These are phyloP conservation scores for Abramis brama DNA, from an alignment of 2,113 vertebrate species.

Conservation along the genomic window DNA sequence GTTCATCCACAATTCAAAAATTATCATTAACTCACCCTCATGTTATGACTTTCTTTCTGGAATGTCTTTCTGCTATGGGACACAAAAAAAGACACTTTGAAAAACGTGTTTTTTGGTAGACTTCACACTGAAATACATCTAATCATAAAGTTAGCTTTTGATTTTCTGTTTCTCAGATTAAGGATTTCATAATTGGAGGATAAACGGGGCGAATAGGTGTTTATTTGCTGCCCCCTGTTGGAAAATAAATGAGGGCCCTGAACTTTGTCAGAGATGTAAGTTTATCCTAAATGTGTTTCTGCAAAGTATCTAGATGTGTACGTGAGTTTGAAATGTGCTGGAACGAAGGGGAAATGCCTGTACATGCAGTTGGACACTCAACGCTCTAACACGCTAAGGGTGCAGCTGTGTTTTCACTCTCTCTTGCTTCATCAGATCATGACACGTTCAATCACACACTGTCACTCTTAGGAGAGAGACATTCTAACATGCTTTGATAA, in stretches of 20 bases:
- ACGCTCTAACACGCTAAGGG: neutral
- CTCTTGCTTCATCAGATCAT: constrained; percentile 34
- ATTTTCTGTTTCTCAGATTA: neutral
- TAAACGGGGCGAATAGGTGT: constrained; percentile 4
- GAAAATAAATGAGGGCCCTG: neutral
- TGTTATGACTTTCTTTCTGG: no score
- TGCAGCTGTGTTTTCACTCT: neutral
- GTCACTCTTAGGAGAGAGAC: neutral
- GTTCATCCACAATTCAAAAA: no score
- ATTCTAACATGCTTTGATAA: constrained; percentile 6
- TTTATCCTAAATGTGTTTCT: neutral
- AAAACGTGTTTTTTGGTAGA: neutral
- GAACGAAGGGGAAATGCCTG: neutral
- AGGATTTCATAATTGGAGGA: neutral
- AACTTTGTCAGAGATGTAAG: neutral
- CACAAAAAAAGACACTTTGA: no score
- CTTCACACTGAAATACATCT: constrained; percentile 50
- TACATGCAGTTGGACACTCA: neutral
- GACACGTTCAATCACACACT: constrained; percentile 27
- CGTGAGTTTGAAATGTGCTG: neutral
- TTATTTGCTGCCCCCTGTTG: constrained; percentile 54
- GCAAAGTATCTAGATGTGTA: neutral
- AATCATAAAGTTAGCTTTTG: constrained; percentile 48
- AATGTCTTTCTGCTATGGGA: no score
- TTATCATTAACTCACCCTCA: no score